Evolutionary conservation across 1,140 invertebrate genomes (phyloP), one percentile per base, ranked within the genome.

Genomic region (Drosophila kepulauana): DNA sequence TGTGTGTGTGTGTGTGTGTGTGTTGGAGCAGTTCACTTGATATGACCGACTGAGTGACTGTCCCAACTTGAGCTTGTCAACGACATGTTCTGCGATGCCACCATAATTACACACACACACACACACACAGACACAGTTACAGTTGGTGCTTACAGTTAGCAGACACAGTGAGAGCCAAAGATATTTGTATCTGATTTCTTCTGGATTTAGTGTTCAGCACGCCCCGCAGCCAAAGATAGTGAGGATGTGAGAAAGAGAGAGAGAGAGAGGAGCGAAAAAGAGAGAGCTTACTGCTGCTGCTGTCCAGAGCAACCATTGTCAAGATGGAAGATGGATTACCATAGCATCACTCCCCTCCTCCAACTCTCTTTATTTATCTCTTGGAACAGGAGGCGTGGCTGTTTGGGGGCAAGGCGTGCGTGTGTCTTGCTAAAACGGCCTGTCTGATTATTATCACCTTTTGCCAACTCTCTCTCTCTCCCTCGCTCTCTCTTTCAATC

Each of bases 371-470:
- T 20, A 5, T 38, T 10, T 38, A 1, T 3, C 35, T 2, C 28
- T 10, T 7, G 16, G 7, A 15, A 33, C 1, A 2, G 28, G 4
- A 16, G 62, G 56, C 43, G 54, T 63, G 41, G 51, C 51, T n/a
- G 38, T 62, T 46, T 16, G 16, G 15, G 38, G 33, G 16, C 51
- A 51, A 45, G 68, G 77, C 68, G 72, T 75, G 81, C 59, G 78
- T 87, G 67, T 80, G 67, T 81, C 84, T 88, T 89, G 84, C 89
- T 88, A 89, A 75, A 88, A 89, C 77, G 80, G 84, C 74, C 84
- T 78, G 79, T 75, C 84, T 88, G 84, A 88, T 88, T 88, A 88
- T 88, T 88, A 88, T 88, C 84, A 88, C 84, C 84, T 88, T 81
- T 64, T 46, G 51, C 30, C 52, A 43, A 28, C 69, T 66, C 77